Evolutionary conservation across 2,113 vertebrate species (phyloP).

Genomic region (Oostethus manadensis): DNA sequence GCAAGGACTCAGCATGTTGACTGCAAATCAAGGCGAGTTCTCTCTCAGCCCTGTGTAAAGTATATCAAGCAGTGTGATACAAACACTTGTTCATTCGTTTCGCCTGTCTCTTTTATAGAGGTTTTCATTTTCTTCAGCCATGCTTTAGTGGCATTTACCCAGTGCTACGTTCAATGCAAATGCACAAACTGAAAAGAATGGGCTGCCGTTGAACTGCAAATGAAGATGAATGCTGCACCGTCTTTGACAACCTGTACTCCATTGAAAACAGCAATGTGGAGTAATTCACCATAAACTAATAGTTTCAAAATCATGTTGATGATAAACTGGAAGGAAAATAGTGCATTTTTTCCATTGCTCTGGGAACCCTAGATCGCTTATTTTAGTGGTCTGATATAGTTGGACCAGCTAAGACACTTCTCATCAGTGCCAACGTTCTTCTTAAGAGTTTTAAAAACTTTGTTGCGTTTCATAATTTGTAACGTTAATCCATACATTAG

Average conservation of each 20-base stretch:
- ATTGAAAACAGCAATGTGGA: neutral
- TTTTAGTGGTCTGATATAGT: no score
- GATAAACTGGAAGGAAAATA: neutral
- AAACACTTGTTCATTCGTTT: constrained; percentile 32
- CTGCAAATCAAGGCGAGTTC: constrained; percentile 56
- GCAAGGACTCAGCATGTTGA: constrained; percentile 44
- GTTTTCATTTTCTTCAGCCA: constrained; percentile 22
- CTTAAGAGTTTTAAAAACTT: no score
- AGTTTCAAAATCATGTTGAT: neutral
- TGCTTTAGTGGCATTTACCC: constrained; percentile 21
- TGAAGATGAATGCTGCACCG: constrained; percentile 1
- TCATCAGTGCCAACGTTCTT: no score
- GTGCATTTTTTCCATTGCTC: neutral
- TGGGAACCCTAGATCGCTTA: neutral
- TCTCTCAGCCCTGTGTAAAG: constrained; percentile 32
- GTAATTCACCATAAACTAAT: neutral
- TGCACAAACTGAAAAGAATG: neutral
- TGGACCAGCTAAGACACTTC: no score
- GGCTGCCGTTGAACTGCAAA: neutral
- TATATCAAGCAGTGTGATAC: constrained; percentile 33
- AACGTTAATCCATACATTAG: no score
- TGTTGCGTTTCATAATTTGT: no score
- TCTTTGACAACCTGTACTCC: neutral
- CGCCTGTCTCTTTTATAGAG: constrained; percentile 26
- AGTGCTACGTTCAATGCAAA: constrained; percentile 12